A percentile compares a stretch with the other conserved stretches of the same genome.
These are phyloP conservation scores for Holothuria leucospilota DNA, from an alignment of 53 echinoderm and acorn worm genomes.

Conservation along the genomic window DNA sequence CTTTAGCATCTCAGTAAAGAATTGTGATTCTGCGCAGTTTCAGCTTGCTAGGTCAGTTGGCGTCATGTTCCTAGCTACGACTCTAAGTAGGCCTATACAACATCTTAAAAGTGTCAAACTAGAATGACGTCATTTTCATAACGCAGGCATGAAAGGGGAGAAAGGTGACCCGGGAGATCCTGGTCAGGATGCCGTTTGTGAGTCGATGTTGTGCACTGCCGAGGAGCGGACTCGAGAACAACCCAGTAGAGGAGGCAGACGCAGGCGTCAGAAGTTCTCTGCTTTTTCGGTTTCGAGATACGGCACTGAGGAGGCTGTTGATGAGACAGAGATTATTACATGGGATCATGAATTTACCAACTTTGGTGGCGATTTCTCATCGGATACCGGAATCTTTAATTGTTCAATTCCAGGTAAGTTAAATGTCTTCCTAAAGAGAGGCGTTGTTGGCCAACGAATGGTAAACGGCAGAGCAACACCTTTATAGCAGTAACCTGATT, in stretches of 20 bases:
- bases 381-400: slow-evolving; percentile 82
- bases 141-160: slow-evolving; percentile 11
- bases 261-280: slow-evolving; percentile 16
- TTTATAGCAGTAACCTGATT: too few species aligned
- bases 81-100: too few species aligned
- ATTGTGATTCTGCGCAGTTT: too few species aligned
- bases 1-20: too few species aligned
- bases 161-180: slow-evolving; percentile 43
- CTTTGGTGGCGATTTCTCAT: slow-evolving; percentile 72
- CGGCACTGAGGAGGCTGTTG: slow-evolving; percentile 60
- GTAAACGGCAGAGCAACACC: too few species aligned
- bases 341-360: slow-evolving; percentile 86
- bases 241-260: neutral
- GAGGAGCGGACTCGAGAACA: slow-evolving; percentile 23
- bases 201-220: neutral
- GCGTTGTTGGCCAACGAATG: too few species aligned
- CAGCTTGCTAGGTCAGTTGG: too few species aligned
- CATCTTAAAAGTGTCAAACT: neutral
- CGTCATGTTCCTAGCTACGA: too few species aligned
- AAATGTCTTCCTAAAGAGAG: too few species aligned
- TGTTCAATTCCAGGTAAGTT: slow-evolving; percentile 78
- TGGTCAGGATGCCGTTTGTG: slow-evolving; percentile 43
- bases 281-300: slow-evolving; percentile 85
- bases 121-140: too few species aligned
- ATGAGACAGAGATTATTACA: slow-evolving; percentile 69